Base-by-base conservation (phyloP, 2,888 invertebrate genomes). In the Subacronicta megacephala region DNA sequence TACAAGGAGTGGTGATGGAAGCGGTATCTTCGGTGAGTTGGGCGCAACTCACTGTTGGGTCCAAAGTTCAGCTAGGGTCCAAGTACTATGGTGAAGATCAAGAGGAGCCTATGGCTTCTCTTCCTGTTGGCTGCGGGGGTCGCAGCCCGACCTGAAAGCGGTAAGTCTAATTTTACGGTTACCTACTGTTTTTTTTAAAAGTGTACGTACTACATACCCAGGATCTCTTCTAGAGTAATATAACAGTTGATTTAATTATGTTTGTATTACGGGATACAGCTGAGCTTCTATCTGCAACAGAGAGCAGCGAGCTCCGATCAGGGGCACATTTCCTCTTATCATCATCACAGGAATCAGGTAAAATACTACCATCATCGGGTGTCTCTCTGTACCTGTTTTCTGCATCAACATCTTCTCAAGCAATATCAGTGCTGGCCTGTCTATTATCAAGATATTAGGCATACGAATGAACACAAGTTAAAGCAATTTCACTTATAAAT, bases 1-100 rank as follows among this genome's bases (percentile, higher is more conserved):
- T 87, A 88, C 74, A 13, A 54, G 38, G 10, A 20, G 31, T 15
- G 41, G 31, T n/a, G 46, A n/a, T 6, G 1, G 29, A 7, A 13
- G 1, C 1, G 52, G 60, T 73, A 90, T 88, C 90, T 89, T 89
- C 84, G 72, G 87, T 85, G 87, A 77, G 84, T 82, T 79, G 76
- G 67, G 56, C 31, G 52, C 71, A 73, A 76, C 84, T 85, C 83
- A 68, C 84, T 81, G 74, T 62, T 67, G 78, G 84, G 82, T 82
- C 81, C 74, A 73, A 53, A 20, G 43, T 61, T 57, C 40, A 50
- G 29, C 36, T 40, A 40, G 57, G 62, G 70, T 72, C 70, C 71
- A 68, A 66, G 45, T 47, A 62, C 45, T 29, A 82, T 70, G 64
- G 70, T 77, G 82, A 77, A 75, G 82, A 76, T 78, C 77, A 71